Percentiles rank a stretch among this genome's conserved stretches.
Conservation (phyloP, 2,888 invertebrate species). For the Tethea ocularis region DNA sequence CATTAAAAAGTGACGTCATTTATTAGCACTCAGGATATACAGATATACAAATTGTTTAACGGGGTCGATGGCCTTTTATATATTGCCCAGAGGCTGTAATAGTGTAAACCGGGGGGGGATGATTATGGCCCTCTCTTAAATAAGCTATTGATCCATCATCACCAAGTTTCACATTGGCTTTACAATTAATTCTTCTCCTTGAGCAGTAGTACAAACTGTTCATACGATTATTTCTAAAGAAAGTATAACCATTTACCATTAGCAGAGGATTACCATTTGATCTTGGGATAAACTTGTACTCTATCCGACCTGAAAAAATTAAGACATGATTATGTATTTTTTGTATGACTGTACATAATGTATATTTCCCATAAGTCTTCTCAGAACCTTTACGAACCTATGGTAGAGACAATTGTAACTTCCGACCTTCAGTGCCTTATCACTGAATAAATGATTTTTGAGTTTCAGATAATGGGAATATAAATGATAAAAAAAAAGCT, state of each 20-base stretch:
- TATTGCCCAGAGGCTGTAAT: not conserved
- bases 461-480: no score
- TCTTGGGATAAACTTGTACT: not conserved
- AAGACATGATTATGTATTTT: no score
- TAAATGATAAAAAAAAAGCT: no score
- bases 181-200: constrained; percentile 1
- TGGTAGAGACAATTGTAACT: no score
- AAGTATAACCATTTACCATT: not conserved
- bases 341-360: no score
- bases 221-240: not conserved
- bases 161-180: not conserved
- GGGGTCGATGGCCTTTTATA: not conserved
- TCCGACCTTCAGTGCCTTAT: no score
- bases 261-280: not conserved
- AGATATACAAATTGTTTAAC: no score
- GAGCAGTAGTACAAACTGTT: not conserved
- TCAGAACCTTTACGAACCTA: no score
- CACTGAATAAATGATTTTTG: no score
- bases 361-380: no score
- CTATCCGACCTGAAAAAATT: not conserved
- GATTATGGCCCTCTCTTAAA: not conserved
- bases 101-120: not conserved
- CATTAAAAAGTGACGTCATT: no score
- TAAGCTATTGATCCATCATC: not conserved
- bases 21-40: no score